Evolutionary conservation across 2,113 vertebrate genomes (phyloP), one percentile per base, ranked within the genome.

Genomic region (Triplophysa dalaica): DNA sequence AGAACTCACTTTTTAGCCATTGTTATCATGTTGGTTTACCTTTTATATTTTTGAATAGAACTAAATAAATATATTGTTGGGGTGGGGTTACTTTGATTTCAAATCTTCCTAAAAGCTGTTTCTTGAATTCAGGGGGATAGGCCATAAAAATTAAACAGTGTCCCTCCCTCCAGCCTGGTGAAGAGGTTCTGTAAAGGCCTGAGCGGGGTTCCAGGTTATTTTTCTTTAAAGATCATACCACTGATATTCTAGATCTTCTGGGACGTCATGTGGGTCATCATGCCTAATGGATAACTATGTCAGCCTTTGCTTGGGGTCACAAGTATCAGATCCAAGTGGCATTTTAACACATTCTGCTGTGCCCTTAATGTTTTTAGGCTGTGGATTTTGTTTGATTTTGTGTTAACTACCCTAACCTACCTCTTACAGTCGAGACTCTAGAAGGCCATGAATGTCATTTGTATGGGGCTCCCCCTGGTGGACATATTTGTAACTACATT

Each of bases 401-500:
- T 6, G 21, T 1, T 13, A 8, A 13, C 50, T 38, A 7, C 33
- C 33, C 33, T 38, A 5, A 38, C 33, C 33, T 38, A 38, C 5
- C 33, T 38, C 33, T 7, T 17, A 17, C 50, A 52, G 50, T 52
- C 14, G 17, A 19, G 13, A 4, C 24, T 52, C 14, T 52, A 19
- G 13, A 4, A n/a, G n/a, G n/a, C 0, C 14, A 19, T 16, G 13
- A 14, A 13, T 13, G 11, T 50, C 2, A 56, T 14, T 21, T 19
- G 1, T 21, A 6, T 21, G 8, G 21, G 17, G 13, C 45, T 4
- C 82, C 79, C 69, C 4, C 82, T 81, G 63, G 63, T 78, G 82
- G 74, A 56, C 19, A 56, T 29, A 5, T n/a, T 21, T 72, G 19
- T 43, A 66, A 41, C 16, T 61, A 26, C 73, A 72, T 1, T 9